These are phyloP conservation scores for Branchellion lobata DNA, from an alignment of 2,888 invertebrate species.

Conservation along the genomic window DNA sequence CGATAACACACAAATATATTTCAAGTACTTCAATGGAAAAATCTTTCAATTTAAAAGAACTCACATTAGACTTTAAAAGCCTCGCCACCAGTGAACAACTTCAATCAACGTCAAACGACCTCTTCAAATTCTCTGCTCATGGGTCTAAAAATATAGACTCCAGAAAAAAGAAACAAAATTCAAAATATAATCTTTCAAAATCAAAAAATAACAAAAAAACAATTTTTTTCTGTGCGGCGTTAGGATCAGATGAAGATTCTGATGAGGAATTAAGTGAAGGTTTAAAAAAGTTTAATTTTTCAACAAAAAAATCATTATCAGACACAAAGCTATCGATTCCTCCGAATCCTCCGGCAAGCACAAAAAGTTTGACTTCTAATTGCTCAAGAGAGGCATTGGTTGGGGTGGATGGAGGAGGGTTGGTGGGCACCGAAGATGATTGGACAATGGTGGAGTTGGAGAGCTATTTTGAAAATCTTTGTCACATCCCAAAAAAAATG, in stretches of 20 bases:
- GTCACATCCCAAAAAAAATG: slow-evolving; percentile 47
- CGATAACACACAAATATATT: neutral
- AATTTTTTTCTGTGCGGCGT: neutral
- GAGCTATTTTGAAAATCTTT: slow-evolving; percentile 45
- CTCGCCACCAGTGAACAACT: neutral
- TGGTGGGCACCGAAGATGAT: slow-evolving; percentile 15
- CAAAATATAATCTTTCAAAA: neutral
- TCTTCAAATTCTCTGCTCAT: neutral
- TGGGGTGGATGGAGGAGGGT: neutral
- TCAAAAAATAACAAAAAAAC: neutral
- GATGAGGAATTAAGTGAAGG: slow-evolving; percentile 19
- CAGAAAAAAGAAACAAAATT: neutral
- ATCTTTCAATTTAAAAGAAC: slow-evolving; percentile 6
- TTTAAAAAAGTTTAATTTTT: slow-evolving; percentile 7
- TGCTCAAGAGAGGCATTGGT: slow-evolving; percentile 4
- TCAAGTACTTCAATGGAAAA: neutral
- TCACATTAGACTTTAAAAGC: slow-evolving; percentile 6
- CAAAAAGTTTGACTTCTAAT: slow-evolving; percentile 2
- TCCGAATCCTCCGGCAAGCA: neutral
- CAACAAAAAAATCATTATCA: neutral
- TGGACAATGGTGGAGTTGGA: slow-evolving; percentile 42
- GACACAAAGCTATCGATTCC: neutral
- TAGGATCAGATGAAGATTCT: slow-evolving; percentile 2
- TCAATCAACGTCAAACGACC: neutral
- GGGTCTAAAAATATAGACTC: neutral